Base-by-base conservation (phyloP, 2,888 invertebrate genomes). In the Dromius quadrimaculatus region DNA sequence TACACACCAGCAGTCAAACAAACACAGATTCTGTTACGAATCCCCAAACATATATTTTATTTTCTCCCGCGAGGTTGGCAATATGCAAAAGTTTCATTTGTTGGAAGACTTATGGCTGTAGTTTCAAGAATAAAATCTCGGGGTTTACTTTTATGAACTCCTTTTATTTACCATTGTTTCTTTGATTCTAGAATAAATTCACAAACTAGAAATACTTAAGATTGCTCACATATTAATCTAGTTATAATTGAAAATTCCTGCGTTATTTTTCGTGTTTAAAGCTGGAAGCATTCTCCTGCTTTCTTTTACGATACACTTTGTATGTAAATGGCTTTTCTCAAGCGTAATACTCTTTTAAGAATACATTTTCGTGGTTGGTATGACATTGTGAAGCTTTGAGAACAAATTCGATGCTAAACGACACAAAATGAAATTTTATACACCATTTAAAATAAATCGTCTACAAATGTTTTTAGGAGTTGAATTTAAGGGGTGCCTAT, bases 311-410 rank as follows among this genome's bases (percentile, higher is more conserved):
- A 54, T 38, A 54, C 65, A 65, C 50, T 65, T 65, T 65, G 20
- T 65, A 65, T 54, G 65, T 65, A 65, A 65, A 65, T 65, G 47
- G 32, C 17, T 15, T 23, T 64, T 64, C 47, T 47, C 2, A 45
- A 32, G 17, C 34, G 34, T 45, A 19, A 47, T 45, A 38, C 28
- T 32, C 64, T 64, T 64, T 64, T 64, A 59, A 34, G 36, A 32
- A 59, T 62, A 62, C 62, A 62, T 62, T 62, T 62, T 62, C 59
- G 59, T 59, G 59, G 59, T 34, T 59, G 38, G 36, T 36, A 38
- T 62, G 41, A 62, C 62, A 62, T 23, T 59, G 50, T 6, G 11
- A 32, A 47, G 6, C 19, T 11, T 59, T 15, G 2, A 54, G 50
- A 54, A 54, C 50, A 54, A 54, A 54, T 54, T 15, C 50, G 50